Conservation (phyloP, 2,797 vertebrate genomes). For the Macroramphosus scolopax region DNA sequence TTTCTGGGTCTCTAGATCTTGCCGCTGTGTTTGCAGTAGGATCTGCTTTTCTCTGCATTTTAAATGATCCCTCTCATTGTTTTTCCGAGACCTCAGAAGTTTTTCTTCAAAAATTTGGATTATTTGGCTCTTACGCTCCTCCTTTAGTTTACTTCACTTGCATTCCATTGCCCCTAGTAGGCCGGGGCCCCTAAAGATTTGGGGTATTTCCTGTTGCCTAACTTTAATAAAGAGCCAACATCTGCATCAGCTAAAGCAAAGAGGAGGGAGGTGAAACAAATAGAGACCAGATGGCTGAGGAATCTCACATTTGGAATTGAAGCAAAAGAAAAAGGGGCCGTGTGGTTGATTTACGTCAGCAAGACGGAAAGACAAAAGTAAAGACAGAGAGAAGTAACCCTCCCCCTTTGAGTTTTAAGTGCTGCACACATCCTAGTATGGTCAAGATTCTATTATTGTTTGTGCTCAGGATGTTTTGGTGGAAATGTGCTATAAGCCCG, state of each 20-base stretch:
- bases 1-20: conserved; percentile 68
- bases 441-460: no score
- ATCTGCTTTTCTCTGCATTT: conserved; percentile 19
- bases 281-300: conserved; percentile 78
- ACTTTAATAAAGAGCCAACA: conserved; percentile 81
- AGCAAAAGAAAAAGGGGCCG: conserved; percentile 29
- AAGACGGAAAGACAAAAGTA: conserved; percentile 27
- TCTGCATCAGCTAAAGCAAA: conserved; percentile 82
- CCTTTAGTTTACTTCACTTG: conserved; percentile 36
- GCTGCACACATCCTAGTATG: neutral
- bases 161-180: conserved; percentile 25
- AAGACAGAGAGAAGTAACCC: conserved; percentile 8
- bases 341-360: conserved; percentile 52
- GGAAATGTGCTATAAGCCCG: neutral
- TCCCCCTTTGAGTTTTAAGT: conserved; percentile 14
- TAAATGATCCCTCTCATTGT: conserved; percentile 14
- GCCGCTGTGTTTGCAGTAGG: conserved; percentile 30
- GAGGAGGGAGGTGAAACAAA: conserved; percentile 63
- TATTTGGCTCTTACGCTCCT: conserved; percentile 3
- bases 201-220: conserved; percentile 86
- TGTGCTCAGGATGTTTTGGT: neutral
- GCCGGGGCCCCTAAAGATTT: conserved; percentile 74
- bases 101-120: neutral
- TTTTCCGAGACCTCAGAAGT: conserved; percentile 5
- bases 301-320: conserved; percentile 65